Evolutionary conservation across 2,113 vertebrate genomes (phyloP).

Genomic region (Perognathus longimembris): DNA sequence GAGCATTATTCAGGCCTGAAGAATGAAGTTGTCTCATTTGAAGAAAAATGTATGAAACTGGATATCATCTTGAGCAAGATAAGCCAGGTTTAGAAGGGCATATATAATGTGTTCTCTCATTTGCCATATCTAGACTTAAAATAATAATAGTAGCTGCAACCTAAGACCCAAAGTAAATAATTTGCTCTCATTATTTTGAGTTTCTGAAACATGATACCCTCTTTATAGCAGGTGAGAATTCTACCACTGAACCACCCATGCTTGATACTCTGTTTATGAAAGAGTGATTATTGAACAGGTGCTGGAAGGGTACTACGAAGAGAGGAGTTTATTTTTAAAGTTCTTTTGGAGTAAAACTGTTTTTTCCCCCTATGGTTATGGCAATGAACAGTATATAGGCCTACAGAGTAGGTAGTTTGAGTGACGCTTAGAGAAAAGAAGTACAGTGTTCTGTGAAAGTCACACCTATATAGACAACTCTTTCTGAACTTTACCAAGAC

Average conservation of each 20-base stretch:
- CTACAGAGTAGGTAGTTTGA: not conserved
- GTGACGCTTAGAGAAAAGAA: not conserved
- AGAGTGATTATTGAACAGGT: not conserved
- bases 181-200: not conserved
- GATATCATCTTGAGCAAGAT: too few relatives aligned
- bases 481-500: conserved; percentile 28
- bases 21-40: too few relatives aligned
- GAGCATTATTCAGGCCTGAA: too few relatives aligned
- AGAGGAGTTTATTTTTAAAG: conserved; percentile 49
- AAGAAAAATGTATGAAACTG: too few relatives aligned
- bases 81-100: too few relatives aligned
- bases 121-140: too few relatives aligned
- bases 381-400: not conserved
- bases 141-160: not conserved
- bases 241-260: too few relatives aligned
- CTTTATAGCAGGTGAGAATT: too few relatives aligned
- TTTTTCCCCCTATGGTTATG: not conserved
- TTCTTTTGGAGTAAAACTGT: conserved; percentile 40
- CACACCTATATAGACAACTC: not conserved
- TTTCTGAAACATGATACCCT: not conserved
- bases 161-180: not conserved
- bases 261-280: not conserved
- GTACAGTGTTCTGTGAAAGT: not conserved
- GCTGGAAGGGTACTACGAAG: not conserved
- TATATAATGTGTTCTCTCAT: too few relatives aligned